Evolutionary conservation across 2,888 invertebrate species (phyloP).

Genomic region (Troglohyphantes excavatus): DNA sequence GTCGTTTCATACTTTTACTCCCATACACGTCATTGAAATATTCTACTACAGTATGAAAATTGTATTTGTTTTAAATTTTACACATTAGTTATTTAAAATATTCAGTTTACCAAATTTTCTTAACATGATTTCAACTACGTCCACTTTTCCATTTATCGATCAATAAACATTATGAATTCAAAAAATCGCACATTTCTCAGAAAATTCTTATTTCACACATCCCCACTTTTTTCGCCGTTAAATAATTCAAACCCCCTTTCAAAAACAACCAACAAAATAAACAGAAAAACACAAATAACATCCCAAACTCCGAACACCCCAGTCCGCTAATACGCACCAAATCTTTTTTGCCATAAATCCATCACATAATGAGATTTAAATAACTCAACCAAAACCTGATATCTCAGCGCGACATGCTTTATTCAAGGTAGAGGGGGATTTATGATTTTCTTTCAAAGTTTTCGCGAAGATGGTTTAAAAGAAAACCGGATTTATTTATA

Average conservation of each 20-base stretch:
- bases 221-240: neutral
- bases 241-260: neutral
- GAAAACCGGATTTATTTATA: slow-evolving; percentile 62
- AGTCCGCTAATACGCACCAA: slow-evolving; percentile 24
- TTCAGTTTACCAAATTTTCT: too few relatives aligned
- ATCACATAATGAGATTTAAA: slow-evolving; percentile 69
- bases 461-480: slow-evolving; percentile 34
- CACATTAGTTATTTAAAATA: too few relatives aligned
- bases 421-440: slow-evolving; percentile 6
- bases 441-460: slow-evolving; percentile 38
- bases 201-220: neutral
- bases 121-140: too few relatives aligned
- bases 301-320: neutral
- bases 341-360: slow-evolving; percentile 58
- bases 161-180: neutral
- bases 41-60: too few relatives aligned
- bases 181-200: neutral
- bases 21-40: too few relatives aligned
- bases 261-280: neutral
- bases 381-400: slow-evolving; percentile 48
- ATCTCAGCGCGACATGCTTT: slow-evolving; percentile 29
- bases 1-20: too few relatives aligned
- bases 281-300: neutral
- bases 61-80: too few relatives aligned
- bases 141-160: too few relatives aligned